Conservation (phyloP, 2,888 invertebrate genomes). For the Drosophila siamana region DNA sequence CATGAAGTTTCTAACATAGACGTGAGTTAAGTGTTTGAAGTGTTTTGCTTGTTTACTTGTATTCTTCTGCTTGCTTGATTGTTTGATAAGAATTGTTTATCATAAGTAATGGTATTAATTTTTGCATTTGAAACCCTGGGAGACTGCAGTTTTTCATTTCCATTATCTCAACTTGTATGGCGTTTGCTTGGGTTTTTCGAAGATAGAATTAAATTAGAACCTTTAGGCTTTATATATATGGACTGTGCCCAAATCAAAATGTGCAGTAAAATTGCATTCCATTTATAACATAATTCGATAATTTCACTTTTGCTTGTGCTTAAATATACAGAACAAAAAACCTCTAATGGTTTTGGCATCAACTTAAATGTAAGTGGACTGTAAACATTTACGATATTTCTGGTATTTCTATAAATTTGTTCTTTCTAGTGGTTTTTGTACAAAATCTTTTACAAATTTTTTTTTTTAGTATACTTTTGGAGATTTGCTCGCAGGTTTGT, state of each 20-base stretch:
- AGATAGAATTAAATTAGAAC: slow-evolving; percentile 43
- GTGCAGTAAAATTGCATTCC: slow-evolving; percentile 28
- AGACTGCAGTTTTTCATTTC: slow-evolving; percentile 60
- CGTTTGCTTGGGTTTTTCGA: slow-evolving; percentile 45
- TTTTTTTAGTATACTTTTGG: slow-evolving; percentile 17
- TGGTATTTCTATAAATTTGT: slow-evolving; percentile 8
- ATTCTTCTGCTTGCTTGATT: slow-evolving; percentile 23
- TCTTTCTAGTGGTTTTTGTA: slow-evolving; percentile 55
- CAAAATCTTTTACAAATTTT: slow-evolving; percentile 61
- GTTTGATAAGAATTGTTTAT: slow-evolving; percentile 47
- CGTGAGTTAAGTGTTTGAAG: slow-evolving; percentile 32
- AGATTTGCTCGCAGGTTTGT: slow-evolving; percentile 11
- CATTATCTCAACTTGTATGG: slow-evolving; percentile 26
- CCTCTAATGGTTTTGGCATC: slow-evolving; percentile 64
- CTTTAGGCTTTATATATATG: slow-evolving; percentile 49
- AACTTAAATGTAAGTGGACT: slow-evolving; percentile 61
- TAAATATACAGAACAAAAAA: slow-evolving; percentile 40
- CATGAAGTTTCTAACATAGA: slow-evolving; percentile 39
- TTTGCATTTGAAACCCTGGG: slow-evolving; percentile 70
- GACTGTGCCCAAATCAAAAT: slow-evolving; percentile 61
- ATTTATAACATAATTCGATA: slow-evolving; percentile 40
- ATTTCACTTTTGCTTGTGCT: slow-evolving; percentile 38
- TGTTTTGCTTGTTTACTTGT: slow-evolving; percentile 14
- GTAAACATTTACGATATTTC: slow-evolving; percentile 43
- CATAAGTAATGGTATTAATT: slow-evolving; percentile 27